These are phyloP conservation scores for Chaenodraco wilsoni DNA, from an alignment of 2,797 vertebrate species.

Conservation along the genomic window DNA sequence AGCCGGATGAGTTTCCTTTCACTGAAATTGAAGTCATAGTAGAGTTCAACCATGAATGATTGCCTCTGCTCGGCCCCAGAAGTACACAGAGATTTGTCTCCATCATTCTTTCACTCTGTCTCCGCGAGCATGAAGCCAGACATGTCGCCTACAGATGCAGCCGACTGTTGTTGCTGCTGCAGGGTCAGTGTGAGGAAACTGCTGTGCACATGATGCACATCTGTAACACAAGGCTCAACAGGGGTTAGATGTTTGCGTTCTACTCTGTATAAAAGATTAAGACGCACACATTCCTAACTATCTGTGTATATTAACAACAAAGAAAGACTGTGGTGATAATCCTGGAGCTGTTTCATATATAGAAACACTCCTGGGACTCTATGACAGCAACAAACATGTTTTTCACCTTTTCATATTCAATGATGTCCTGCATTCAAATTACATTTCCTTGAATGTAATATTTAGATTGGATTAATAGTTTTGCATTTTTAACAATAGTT, in stretches of 20 bases:
- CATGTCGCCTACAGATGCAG: slow-evolving; percentile 12
- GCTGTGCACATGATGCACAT: background rate
- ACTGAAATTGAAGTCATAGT: slow-evolving; percentile 67
- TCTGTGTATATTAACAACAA: background rate
- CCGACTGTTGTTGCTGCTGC: slow-evolving; percentile 26
- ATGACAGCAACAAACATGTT: background rate
- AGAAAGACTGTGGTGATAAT: background rate
- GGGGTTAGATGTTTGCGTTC: slow-evolving; percentile 5
- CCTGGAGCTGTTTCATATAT: background rate
- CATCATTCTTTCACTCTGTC: slow-evolving; percentile 44
- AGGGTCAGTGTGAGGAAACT: slow-evolving; percentile 34
- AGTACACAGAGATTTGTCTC: slow-evolving; percentile 51
- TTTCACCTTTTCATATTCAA: background rate
- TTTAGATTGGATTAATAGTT: background rate
- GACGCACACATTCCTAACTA: background rate
- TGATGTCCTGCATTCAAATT: background rate
- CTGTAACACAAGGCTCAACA: slow-evolving; percentile 12
- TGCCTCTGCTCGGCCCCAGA: slow-evolving; percentile 56
- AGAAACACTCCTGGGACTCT: background rate
- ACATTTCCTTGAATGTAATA: background rate
- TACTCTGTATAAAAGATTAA: slow-evolving; percentile 1
- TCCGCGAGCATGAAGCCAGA: slow-evolving; percentile 43
- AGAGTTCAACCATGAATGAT: slow-evolving; percentile 72
- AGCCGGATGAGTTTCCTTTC: slow-evolving; percentile 60
- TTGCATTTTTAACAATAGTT: background rate